Evolutionary conservation across 2,888 invertebrate genomes (phyloP).

Genomic region (Scrobipalpa atriplicella): DNA sequence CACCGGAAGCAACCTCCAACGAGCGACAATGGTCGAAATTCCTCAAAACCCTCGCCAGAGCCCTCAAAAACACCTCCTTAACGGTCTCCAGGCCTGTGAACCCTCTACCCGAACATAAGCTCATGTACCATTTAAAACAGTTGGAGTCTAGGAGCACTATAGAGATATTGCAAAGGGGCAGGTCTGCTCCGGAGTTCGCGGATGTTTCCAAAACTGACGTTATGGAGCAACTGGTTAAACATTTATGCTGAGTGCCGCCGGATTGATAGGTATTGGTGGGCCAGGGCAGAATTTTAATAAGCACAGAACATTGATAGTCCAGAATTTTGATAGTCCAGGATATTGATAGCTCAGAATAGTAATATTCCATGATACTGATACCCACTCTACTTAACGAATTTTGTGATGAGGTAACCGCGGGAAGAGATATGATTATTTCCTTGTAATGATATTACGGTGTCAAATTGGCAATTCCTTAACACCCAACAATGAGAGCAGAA

Average conservation of each 20-base stretch:
- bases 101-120: slow-evolving; percentile 51
- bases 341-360: not conserved
- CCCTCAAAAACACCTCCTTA: slow-evolving; percentile 62
- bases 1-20: slow-evolving; percentile 69
- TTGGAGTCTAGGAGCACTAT: slow-evolving; percentile 67
- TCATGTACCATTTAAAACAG: slow-evolving; percentile 61
- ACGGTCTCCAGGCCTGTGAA: slow-evolving; percentile 59
- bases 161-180: slow-evolving; percentile 71
- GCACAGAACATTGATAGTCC: not conserved
- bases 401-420: too few relatives aligned
- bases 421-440: too few relatives aligned
- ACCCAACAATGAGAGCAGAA: not conserved
- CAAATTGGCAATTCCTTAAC: too few relatives aligned
- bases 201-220: slow-evolving; percentile 68
- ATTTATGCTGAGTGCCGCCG: slow-evolving; percentile 76
- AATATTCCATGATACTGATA: not conserved
- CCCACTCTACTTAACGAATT: too few relatives aligned
- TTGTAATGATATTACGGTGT: too few relatives aligned
- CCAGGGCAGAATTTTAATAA: not conserved
- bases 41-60: slow-evolving; percentile 76
- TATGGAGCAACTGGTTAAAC: slow-evolving; percentile 59
- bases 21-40: slow-evolving; percentile 81
- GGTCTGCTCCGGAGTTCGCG: slow-evolving; percentile 62
- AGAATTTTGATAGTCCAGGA: not conserved
- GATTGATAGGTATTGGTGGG: not conserved